Evolutionary conservation across 1,140 invertebrate genomes (phyloP).

Genomic region (Drosophila persimilis): DNA sequence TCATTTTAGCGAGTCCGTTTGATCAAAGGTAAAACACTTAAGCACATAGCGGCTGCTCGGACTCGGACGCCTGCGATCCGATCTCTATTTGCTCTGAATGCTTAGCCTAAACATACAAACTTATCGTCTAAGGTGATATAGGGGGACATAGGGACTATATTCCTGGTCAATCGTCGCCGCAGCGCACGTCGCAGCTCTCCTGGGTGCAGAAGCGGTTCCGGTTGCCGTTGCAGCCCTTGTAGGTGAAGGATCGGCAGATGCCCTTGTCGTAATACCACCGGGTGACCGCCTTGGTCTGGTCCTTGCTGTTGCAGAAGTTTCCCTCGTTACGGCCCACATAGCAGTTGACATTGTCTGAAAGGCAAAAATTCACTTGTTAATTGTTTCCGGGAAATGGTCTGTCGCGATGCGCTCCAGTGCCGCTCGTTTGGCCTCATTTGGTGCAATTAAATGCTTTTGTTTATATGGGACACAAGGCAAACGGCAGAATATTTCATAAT

Average conservation of each 20-base stretch:
- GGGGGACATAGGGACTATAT: too few species aligned
- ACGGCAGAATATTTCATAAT: conserved; percentile 50
- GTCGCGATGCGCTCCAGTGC: conserved; percentile 21
- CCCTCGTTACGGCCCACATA: conserved; percentile 77
- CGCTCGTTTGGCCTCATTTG: conserved; percentile 39
- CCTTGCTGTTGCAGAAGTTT: conserved; percentile 78
- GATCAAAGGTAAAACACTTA: conserved; percentile 60
- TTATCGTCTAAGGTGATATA: conserved; percentile 37
- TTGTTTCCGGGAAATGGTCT: conserved; percentile 34
- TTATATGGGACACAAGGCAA: conserved; percentile 15
- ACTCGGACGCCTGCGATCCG: conserved; percentile 7
- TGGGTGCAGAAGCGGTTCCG: conserved; percentile 76
- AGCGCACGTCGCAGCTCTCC: conserved; percentile 67
- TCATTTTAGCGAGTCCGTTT: conserved; percentile 22
- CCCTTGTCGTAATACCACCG: conserved; percentile 79
- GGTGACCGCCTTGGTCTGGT: conserved; percentile 63
- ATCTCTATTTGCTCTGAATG: conserved; percentile 35
- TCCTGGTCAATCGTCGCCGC: conserved; percentile 46
- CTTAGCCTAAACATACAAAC: conserved; percentile 52
- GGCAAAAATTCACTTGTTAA: conserved; percentile 29
- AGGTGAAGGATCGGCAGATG: conserved; percentile 62
- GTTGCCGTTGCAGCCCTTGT: conserved; percentile 78
- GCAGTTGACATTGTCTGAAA: conserved; percentile 76
- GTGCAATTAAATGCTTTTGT: conserved; percentile 51
- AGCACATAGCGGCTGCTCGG: conserved; percentile 6